Conservation (phyloP, 2,113 vertebrate species). For the Bubo blakistoni region DNA sequence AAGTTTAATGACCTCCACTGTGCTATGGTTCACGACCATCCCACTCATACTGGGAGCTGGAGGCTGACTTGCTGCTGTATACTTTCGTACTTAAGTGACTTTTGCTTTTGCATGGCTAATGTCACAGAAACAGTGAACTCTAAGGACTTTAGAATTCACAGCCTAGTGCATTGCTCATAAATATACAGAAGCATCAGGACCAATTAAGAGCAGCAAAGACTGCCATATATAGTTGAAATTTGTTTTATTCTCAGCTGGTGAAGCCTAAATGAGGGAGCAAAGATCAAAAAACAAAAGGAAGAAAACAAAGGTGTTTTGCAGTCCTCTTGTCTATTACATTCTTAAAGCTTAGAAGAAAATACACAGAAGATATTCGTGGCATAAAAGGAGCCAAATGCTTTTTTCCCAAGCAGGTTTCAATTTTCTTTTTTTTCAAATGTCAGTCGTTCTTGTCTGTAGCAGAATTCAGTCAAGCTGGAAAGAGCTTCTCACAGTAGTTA, state of each 20-base stretch:
- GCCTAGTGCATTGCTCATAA: background rate
- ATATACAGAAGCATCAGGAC: background rate
- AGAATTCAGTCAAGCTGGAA: background rate
- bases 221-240: background rate
- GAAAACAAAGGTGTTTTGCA: background rate
- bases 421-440: background rate
- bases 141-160: background rate
- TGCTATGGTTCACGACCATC: background rate
- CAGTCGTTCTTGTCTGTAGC: background rate
- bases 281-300: background rate
- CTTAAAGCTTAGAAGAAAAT: background rate
- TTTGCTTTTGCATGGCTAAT: background rate
- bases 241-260: background rate
- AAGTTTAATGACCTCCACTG: background rate
- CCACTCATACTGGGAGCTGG: background rate
- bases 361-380: background rate
- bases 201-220: background rate
- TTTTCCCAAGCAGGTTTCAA: constrained; percentile 3
- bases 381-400: background rate
- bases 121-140: background rate
- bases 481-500: background rate
- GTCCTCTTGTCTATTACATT: background rate
- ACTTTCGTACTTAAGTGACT: background rate
- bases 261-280: background rate
- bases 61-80: background rate